Evolutionary conservation across 2,797 vertebrate species (phyloP).

Genomic region (Phalanger gymnotis): DNA sequence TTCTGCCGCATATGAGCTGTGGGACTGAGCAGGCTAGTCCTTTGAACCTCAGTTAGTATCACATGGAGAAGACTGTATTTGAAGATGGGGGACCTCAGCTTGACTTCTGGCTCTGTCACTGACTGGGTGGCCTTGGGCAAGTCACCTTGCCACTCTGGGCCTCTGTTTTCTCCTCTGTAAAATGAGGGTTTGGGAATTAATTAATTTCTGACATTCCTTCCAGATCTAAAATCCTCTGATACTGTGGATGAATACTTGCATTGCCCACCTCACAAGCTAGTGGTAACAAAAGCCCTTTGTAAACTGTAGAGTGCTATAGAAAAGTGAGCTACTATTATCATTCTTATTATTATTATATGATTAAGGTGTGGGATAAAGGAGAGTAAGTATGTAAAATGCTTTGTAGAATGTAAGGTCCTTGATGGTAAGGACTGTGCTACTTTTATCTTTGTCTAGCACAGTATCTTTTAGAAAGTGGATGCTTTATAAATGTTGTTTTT

Average conservation of each 20-base stretch:
- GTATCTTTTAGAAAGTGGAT: neutral
- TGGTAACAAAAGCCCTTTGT: neutral
- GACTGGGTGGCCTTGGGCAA: neutral
- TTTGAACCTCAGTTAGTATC: neutral
- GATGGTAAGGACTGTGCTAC: neutral
- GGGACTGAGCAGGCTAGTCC: neutral
- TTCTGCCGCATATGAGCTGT: neutral
- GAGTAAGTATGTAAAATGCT: neutral
- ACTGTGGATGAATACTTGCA: neutral
- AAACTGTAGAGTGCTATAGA: neutral
- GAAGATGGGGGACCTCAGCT: neutral
- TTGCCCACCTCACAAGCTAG: neutral
- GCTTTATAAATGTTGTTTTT: neutral
- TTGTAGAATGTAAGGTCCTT: neutral
- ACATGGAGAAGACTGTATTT: neutral
- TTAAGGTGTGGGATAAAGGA: neutral
- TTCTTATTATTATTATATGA: neutral
- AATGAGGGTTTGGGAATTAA: neutral
- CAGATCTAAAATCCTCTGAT: neutral
- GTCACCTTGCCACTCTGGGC: constrained; percentile 8
- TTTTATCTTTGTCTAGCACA: neutral
- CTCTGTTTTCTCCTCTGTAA: constrained; percentile 37
- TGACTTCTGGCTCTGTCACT: neutral
- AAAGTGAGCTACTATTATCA: neutral
- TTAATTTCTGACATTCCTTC: neutral